These are phyloP conservation scores for Habropoda laboriosa DNA, from an alignment of 1,140 invertebrate species.

Conservation along the genomic window DNA sequence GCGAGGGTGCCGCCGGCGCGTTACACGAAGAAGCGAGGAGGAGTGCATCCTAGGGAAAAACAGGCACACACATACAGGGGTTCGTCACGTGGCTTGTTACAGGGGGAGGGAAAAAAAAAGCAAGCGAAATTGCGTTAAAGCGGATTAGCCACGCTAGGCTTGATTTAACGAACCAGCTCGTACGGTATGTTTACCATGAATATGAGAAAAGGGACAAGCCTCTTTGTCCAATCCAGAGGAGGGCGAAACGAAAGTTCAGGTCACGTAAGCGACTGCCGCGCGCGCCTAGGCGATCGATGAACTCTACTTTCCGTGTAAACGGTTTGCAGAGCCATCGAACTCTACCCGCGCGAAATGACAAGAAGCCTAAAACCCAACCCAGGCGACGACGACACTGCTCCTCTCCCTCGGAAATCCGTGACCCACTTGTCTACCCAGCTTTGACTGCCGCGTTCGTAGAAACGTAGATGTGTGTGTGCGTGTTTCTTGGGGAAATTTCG, in stretches of 20 bases:
- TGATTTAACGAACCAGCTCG: constrained; percentile 61
- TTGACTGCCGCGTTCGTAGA: background rate
- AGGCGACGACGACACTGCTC: background rate
- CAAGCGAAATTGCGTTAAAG: constrained; percentile 66
- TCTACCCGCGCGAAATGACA: constrained; percentile 10
- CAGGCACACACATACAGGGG: too few species aligned
- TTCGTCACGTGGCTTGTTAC: constrained; percentile 13
- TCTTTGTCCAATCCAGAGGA: constrained; percentile 38
- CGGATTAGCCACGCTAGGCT: constrained; percentile 62
- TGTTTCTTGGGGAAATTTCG: background rate
- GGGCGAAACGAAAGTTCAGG: constrained; percentile 62
- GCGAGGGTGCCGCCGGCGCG: constrained; percentile 12
- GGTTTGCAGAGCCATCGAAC: constrained; percentile 46
- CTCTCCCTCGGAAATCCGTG: constrained; percentile 8
- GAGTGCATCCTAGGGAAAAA: background rate
- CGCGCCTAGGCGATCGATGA: constrained; percentile 53
- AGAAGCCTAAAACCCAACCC: constrained; percentile 27
- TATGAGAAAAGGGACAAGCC: constrained; percentile 57
- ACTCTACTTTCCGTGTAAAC: constrained; percentile 64
- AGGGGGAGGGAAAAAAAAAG: constrained; percentile 31
- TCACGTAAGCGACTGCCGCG: constrained; percentile 59
- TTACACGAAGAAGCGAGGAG: constrained; percentile 4
- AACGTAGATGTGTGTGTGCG: too few species aligned
- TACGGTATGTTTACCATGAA: constrained; percentile 61
- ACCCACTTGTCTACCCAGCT: background rate